Conservation (phyloP, 2,888 invertebrate genomes). For the Apamea monoglypha region DNA sequence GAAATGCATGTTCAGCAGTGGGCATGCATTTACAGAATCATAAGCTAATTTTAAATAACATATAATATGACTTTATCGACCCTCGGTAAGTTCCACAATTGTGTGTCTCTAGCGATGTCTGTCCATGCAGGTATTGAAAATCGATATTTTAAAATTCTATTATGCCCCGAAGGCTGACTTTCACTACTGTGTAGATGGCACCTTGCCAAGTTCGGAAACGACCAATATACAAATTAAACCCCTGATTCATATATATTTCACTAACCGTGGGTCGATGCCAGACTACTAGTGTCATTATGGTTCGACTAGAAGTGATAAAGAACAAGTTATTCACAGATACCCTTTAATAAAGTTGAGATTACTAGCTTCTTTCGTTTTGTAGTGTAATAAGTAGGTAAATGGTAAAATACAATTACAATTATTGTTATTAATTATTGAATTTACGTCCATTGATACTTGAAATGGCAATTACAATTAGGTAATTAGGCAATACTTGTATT, state of each 20-base stretch:
- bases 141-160: constrained; percentile 64
- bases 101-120: neutral
- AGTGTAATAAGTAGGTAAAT: neutral
- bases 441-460: too few species aligned
- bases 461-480: too few species aligned
- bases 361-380: neutral
- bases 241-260: constrained; percentile 60
- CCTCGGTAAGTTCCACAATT: neutral
- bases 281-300: constrained; percentile 43
- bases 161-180: constrained; percentile 54
- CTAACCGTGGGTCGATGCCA: constrained; percentile 45
- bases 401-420: too few species aligned
- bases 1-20: neutral
- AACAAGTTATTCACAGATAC: neutral
- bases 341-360: neutral
- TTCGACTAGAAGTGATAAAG: neutral
- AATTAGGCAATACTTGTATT: too few species aligned
- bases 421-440: too few species aligned
- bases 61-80: neutral
- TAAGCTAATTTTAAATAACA: neutral
- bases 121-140: constrained; percentile 41
- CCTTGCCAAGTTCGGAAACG: constrained; percentile 58
- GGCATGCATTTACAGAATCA: neutral
- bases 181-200: constrained; percentile 61
- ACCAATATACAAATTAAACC: constrained; percentile 65